Evolutionary conservation across 2,113 vertebrate genomes (phyloP).

Genomic region (Nycticryphes semicollaris): DNA sequence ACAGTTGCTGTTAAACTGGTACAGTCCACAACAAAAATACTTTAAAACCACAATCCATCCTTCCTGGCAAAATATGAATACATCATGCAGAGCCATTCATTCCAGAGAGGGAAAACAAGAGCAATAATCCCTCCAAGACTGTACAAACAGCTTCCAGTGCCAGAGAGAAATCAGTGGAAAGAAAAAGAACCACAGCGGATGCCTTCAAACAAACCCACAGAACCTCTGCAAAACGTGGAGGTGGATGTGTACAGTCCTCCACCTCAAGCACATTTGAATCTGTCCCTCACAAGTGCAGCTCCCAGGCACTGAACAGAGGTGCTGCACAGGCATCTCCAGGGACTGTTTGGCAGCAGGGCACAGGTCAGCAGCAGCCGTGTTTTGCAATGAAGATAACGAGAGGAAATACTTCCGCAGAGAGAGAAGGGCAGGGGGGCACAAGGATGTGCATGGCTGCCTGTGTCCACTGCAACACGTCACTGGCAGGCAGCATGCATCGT

Average conservation of each 20-base stretch:
- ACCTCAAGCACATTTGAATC: not conserved
- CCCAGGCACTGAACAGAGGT: not conserved
- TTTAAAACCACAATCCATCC: not conserved
- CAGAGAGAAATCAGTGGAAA: not conserved
- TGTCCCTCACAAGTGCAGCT: not conserved
- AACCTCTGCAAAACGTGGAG: not conserved
- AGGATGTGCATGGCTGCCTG: not conserved
- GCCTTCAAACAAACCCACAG: not conserved
- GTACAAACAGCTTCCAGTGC: not conserved
- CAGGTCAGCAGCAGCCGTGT: not conserved
- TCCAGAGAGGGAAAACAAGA: not conserved
- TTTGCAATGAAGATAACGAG: not conserved
- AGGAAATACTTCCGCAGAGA: not conserved
- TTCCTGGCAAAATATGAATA: not conserved
- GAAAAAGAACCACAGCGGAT: not conserved
- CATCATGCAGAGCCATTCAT: not conserved
- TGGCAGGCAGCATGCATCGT: rapidly evolving
- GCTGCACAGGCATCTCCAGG: not conserved
- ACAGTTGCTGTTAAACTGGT: not conserved
- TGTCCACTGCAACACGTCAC: not conserved
- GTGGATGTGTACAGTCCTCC: not conserved
- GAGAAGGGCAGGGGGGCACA: not conserved
- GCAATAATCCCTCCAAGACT: not conserved
- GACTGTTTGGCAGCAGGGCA: rapidly evolving
- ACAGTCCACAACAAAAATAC: not conserved